Base-by-base conservation (phyloP, 2,888 invertebrate genomes). In the Idaea dimidiata region DNA sequence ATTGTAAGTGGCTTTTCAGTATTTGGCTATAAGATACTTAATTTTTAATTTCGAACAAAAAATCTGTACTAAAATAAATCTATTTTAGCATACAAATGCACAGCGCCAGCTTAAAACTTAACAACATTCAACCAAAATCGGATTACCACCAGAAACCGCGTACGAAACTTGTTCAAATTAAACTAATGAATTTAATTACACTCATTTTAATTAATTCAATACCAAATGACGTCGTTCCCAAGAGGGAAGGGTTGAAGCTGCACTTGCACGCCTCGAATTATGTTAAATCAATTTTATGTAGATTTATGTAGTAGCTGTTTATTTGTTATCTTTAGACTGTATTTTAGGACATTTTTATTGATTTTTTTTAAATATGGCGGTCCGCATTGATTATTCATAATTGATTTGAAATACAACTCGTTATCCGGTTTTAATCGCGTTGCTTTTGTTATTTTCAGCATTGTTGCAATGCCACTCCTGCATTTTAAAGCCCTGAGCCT, bases 181-280 rank as follows among this genome's bases (percentile, higher is more conserved):
- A 71, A 72, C 70, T 70, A 71, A 77, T 74, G 64, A 75, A 84
- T 78, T 81, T 77, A 80, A 83, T 81, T 82, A 81, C 72, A 70
- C 18, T 18, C 69, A 76, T 75, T 82, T 82, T 83, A 84, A 84
- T 84, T 78, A 82, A 81, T 82, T 81, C 78, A 63, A 66, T 63
- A 73, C 66, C 76, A 76, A 77, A 75, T 76, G 79, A 71, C 71
- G 69, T 66, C 64, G 68, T 72, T 77, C 77, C 77, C 78, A 73
- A 68, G 72, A 67, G 72, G 56, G 62, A 70, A 64, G 63, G 75
- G 73, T 71, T 60, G 69, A 69, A 75, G 76, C 72, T 78, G 80
- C 78, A 78, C 73, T 75, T 75, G 66, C 69, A 66, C 63, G 76
- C 74, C 70, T 72, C 73, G 62, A 73, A 76, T 80, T 79, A 79